phyloP scores from a whole-genome alignment of 2,113 vertebrate species.

The Misgurnus anguillicaudatus region DNA sequence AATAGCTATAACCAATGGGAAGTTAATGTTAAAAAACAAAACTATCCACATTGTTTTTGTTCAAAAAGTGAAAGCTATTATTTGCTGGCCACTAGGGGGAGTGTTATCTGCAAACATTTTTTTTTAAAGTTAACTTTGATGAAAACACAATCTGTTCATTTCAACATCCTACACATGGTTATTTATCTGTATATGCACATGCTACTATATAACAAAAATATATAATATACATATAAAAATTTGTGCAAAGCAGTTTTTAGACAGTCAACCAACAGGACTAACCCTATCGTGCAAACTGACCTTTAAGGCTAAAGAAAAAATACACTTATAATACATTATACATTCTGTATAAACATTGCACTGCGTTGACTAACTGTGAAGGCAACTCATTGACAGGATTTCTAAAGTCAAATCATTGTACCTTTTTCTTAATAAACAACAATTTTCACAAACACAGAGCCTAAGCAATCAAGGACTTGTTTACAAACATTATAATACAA shows the following conservation, averaged over 20 bases:
- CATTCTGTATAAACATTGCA: constrained; percentile 15
- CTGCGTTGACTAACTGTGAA: not conserved
- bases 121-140: not conserved
- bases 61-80: not conserved
- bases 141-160: not conserved
- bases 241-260: not conserved
- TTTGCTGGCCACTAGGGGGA: not conserved
- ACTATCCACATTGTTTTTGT: not conserved
- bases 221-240: constrained; percentile 14
- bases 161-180: not conserved
- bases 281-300: not conserved
- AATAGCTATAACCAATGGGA: too few species aligned
- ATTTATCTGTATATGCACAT: not conserved
- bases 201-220: constrained; percentile 10
- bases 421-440: too few species aligned
- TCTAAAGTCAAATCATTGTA: too few species aligned
- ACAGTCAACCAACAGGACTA: not conserved
- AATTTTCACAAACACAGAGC: too few species aligned
- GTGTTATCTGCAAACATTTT: not conserved
- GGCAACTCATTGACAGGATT: too few species aligned
- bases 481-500: constrained; percentile 11
- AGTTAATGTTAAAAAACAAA: too few species aligned
- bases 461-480: too few species aligned
- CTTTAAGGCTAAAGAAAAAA: not conserved
- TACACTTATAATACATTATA: not conserved